Evolutionary conservation across 1,140 invertebrate genomes (phyloP).

Genomic region (Drosophila ironensis): DNA sequence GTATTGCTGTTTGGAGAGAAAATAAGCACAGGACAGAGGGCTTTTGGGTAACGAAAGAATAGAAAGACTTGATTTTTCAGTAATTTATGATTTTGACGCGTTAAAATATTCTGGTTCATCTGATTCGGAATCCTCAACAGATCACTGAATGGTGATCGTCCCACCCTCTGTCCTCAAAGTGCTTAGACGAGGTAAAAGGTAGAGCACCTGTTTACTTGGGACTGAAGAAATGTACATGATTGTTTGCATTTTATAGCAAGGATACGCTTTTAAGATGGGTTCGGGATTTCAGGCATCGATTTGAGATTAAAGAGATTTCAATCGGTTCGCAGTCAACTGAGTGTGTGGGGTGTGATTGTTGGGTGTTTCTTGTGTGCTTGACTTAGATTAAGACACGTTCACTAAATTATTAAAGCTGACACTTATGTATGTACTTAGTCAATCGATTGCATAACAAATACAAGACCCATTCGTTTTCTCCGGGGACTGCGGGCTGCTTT

Average conservation of each 20-base stretch:
- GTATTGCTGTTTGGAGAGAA: slow-evolving; percentile 19
- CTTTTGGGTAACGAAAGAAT: slow-evolving; percentile 1
- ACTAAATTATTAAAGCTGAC: slow-evolving; percentile 82
- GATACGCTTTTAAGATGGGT: not conserved
- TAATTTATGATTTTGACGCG: not conserved
- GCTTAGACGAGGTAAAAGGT: no score
- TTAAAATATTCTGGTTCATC: no score
- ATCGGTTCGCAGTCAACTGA: slow-evolving; percentile 28
- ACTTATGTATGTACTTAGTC: slow-evolving; percentile 70
- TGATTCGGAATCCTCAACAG: no score
- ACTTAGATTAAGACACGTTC: slow-evolving; percentile 68
- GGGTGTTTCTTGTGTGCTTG: slow-evolving; percentile 35
- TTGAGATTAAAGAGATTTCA: slow-evolving; percentile 70
- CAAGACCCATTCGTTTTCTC: slow-evolving; percentile 25
- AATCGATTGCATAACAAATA: slow-evolving; percentile 71
- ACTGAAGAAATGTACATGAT: not conserved
- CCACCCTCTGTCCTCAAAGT: no score
- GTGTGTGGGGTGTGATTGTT: slow-evolving; percentile 7
- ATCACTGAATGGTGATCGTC: no score
- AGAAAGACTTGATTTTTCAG: not conserved
- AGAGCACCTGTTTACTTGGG: not conserved
- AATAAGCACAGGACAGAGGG: not conserved
- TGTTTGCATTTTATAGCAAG: not conserved
- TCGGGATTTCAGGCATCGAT: slow-evolving; percentile 27
- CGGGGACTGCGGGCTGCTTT: slow-evolving; percentile 13